Evolutionary conservation across 2,797 vertebrate species (phyloP), one percentile per base, ranked within the genome.

Genomic region (Centroberyx gerrardi): DNA sequence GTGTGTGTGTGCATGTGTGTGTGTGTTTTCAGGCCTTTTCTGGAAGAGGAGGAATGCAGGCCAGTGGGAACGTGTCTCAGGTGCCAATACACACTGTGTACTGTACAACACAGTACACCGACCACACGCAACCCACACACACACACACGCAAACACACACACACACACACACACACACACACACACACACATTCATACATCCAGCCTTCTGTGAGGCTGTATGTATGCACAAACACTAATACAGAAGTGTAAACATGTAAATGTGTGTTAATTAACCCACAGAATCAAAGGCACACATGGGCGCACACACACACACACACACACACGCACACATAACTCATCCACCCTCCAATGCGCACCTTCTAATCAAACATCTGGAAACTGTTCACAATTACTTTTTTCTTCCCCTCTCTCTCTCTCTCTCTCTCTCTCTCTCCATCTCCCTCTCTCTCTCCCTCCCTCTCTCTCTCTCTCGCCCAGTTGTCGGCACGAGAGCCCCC

Each of bases 321-420:
- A 61, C 62, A 31, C 68, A 51, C 27, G 44, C 27, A 64, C 44
- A 75, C 80, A 87, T 78, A 87, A 88, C 82, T 92, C 79, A 92
- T 90, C 74, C 73, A 63, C 75, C 75, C 77, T 75, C 31, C 68
- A 62, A 71, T 78, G 85, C 58, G 81, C 74, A 91, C 91, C 92
- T 91, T 92, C 90, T 93, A 93, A 94, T 94, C 91, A 92, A 90
- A 92, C 92, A 94, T 95, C 93, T 95, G 93, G 93, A 91, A 92
- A 81, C 63, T 49, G 78, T 90, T 93, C 52, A 61, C 73, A 74
- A 74, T 85, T 73, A 85, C 74, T 77, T 81, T 28, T 36, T 36
- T 69, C 48, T 74, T 48, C 65, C 55, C 58, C 44, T 29, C 59
- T 68, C 62, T 42, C 18, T 22, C 42, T 72, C 63, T 44, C 44